phyloP scores from a whole-genome alignment of 2,888 invertebrate species.

The Phymatocera aterrima region DNA sequence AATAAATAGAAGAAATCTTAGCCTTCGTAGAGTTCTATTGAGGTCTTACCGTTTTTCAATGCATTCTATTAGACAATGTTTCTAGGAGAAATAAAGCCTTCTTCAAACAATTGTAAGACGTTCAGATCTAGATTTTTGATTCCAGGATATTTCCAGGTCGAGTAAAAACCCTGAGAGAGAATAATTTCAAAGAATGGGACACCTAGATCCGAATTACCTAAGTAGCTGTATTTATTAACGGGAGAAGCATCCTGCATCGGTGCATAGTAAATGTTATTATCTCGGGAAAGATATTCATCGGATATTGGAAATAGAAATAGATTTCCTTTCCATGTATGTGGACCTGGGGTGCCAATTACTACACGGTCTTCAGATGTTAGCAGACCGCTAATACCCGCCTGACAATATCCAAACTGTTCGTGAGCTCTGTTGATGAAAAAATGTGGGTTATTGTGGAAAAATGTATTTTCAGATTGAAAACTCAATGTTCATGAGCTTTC shows the following conservation, averaged over 20 bases:
- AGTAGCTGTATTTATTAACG: constrained; percentile 92
- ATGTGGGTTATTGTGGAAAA: constrained; percentile 44
- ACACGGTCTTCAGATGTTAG: constrained; percentile 90
- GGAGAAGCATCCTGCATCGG: constrained; percentile 82
- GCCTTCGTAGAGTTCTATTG: too few species aligned
- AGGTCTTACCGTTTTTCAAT: too few species aligned
- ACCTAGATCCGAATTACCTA: constrained; percentile 77
- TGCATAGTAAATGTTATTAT: constrained; percentile 88
- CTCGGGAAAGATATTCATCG: constrained; percentile 85
- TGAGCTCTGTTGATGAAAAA: constrained; percentile 81
- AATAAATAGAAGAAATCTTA: too few species aligned
- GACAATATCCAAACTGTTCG: constrained; percentile 95
- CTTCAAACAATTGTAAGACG: too few species aligned
- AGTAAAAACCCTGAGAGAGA: not conserved
- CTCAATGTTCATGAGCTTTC: not conserved
- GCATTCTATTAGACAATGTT: too few species aligned
- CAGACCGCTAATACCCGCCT: constrained; percentile 93
- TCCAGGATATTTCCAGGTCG: too few species aligned
- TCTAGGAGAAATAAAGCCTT: too few species aligned
- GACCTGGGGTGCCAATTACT: constrained; percentile 93
- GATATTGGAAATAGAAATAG: constrained; percentile 87
- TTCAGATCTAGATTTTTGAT: too few species aligned
- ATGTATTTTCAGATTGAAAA: constrained; percentile 23
- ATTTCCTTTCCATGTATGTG: constrained; percentile 94
- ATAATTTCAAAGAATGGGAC: not conserved